Conservation (phyloP, 2,888 invertebrate species). For the Drosophila gaucha region DNA sequence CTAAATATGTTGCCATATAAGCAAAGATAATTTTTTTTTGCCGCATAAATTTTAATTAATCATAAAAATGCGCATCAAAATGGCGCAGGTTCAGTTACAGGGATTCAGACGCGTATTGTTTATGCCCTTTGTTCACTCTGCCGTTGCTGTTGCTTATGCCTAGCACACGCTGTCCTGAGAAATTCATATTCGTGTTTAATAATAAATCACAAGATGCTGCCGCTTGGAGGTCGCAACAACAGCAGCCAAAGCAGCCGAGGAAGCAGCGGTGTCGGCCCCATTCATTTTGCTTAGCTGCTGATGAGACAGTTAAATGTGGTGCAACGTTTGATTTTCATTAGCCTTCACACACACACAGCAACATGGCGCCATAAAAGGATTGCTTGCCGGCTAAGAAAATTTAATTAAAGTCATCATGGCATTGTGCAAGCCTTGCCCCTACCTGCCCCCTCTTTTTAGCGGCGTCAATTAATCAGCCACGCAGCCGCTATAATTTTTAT, state of each 20-base stretch:
- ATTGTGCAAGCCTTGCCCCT: background rate
- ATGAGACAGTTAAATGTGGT: slow-evolving; percentile 46
- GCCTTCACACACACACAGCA: slow-evolving; percentile 23
- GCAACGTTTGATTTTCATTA: slow-evolving; percentile 66
- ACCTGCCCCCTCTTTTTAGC: background rate
- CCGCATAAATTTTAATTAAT: slow-evolving; percentile 78
- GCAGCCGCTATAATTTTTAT: slow-evolving; percentile 50
- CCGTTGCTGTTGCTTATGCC: slow-evolving; percentile 23
- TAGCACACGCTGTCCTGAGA: slow-evolving; percentile 51
- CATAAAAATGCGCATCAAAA: slow-evolving; percentile 76
- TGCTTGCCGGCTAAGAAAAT: slow-evolving; percentile 71
- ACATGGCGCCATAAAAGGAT: slow-evolving; percentile 73
- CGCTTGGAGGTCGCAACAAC: slow-evolving; percentile 30
- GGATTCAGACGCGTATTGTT: slow-evolving; percentile 14
- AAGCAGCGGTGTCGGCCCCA: slow-evolving; percentile 31
- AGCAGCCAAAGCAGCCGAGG: slow-evolving; percentile 6
- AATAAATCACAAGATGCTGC: slow-evolving; percentile 77
- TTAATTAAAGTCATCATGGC: slow-evolving; percentile 71
- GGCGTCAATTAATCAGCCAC: slow-evolving; percentile 59
- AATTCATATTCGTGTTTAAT: slow-evolving; percentile 79
- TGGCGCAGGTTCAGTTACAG: slow-evolving; percentile 57
- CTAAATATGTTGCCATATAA: slow-evolving; percentile 26
- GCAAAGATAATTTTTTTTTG: slow-evolving; percentile 24
- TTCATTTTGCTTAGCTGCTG: slow-evolving; percentile 47
- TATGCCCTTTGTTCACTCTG: slow-evolving; percentile 14